Conservation (phyloP, 1,140 invertebrate genomes). For the Pomacea maculata region DNA sequence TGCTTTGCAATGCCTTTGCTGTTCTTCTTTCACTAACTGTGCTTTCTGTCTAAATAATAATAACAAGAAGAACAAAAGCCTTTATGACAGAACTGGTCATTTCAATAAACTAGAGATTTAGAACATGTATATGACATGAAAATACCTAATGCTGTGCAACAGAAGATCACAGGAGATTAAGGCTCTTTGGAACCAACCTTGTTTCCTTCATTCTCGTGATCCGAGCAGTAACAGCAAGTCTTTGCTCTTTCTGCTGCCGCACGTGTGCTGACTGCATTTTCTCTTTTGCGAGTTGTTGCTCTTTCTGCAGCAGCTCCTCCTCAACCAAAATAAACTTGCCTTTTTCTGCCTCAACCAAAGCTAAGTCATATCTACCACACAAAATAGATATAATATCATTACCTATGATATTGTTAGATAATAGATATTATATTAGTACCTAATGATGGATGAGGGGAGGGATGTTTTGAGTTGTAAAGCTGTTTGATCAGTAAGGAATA, state of each 20-base stretch:
- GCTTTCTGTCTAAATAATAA: not conserved
- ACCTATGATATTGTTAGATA: too few species aligned
- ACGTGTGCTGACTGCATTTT: constrained; percentile 52
- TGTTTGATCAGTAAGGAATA: too few species aligned
- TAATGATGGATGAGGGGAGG: too few species aligned
- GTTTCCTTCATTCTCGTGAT: not conserved
- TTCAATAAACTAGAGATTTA: too few species aligned
- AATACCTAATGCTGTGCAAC: not conserved
- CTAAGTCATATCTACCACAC: constrained; percentile 59
- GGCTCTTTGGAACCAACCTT: not conserved
- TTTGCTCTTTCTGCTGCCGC: constrained; percentile 57
- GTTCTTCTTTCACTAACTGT: constrained; percentile 37
- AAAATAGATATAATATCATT: not conserved
- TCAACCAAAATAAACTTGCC: constrained; percentile 62
- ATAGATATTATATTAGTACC: too few species aligned
- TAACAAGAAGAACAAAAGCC: not conserved
- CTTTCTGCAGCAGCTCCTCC: constrained; percentile 59
- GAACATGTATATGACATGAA: not conserved
- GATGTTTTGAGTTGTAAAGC: too few species aligned
- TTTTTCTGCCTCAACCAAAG: constrained; percentile 60
- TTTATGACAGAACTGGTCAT: too few species aligned
- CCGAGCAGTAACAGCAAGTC: constrained; percentile 43
- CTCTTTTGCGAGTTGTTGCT: constrained; percentile 54
- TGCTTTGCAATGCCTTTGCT: constrained; percentile 36
- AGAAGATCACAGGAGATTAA: too few species aligned